Evolutionary conservation across 2,888 invertebrate genomes (phyloP), one percentile per base, ranked within the genome.

Genomic region (Pristionchus arcanus): DNA sequence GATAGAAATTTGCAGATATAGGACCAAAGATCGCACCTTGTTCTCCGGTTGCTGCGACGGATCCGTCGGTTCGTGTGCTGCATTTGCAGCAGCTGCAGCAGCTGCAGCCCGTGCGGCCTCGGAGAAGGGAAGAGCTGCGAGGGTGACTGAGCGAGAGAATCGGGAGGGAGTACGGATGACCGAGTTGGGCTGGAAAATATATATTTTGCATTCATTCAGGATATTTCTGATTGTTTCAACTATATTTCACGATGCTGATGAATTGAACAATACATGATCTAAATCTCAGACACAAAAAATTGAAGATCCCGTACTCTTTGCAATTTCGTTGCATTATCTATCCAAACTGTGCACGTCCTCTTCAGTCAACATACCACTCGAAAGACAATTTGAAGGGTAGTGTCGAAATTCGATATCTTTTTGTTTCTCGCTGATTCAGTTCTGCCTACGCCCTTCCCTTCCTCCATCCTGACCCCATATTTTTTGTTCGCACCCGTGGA

Each of bases 91-190:
- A 28, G 42, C 49, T 81, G 81, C 81, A 28, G 81, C 81, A 5
- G 81, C 81, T 49, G 81, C 49, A 53, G 34, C 49, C 21, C 49
- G n/a, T 0, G 81, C 81, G n/a, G 28, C 28, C 19, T 81, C 81
- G 49, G 81, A 81, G 81, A 81, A 81, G 81, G 81, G 81, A n/a
- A 81, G n/a, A 16, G 81, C 49, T 19, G 81, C 81, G 15, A 81
- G 81, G 28, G 81, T 81, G 53, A 81, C 81, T 15, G 81, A 81
- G n/a, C 81, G 81, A 53, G 81, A 49, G 81, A 81, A 81, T 4
- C 81, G 81, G n/a, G 49, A 49, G 3, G 81, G 81, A n/a, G 42
- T 37, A 15, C 74, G 74, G 25, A 77, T 1, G 0, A 21, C n/a
- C 1, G 37, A 74, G 74, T 9, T 11, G 9, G 74, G 74, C 74